Conservation (phyloP, 2,797 vertebrate genomes). For the Myotis myotis region DNA sequence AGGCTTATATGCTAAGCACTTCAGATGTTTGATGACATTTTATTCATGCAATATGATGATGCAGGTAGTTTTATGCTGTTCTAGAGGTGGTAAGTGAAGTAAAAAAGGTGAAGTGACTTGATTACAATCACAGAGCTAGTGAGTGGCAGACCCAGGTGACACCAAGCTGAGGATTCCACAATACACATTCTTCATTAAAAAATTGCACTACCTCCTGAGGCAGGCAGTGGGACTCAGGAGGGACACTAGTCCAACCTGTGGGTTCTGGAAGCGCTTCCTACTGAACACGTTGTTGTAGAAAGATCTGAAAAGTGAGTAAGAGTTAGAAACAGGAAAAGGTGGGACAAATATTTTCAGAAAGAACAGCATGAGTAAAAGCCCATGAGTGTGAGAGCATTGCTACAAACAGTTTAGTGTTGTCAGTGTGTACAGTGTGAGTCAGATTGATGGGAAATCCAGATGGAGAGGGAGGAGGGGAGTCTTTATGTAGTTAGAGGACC, state of each 20-base stretch:
- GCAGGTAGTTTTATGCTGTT: background rate
- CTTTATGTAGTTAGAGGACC: too few relatives aligned
- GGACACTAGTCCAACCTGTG: background rate
- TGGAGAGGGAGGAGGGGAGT: background rate
- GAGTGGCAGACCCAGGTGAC: background rate
- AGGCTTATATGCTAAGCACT: background rate
- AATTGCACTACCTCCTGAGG: background rate
- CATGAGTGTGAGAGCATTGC: background rate
- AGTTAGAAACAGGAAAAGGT: background rate
- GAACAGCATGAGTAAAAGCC: background rate
- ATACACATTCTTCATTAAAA: background rate
- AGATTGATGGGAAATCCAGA: background rate
- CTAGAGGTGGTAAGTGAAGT: background rate
- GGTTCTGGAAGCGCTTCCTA: background rate
- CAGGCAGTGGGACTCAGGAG: background rate
- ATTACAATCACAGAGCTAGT: background rate
- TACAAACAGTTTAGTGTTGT: background rate
- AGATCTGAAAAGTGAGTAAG: background rate
- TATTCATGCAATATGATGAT: background rate
- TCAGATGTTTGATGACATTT: background rate
- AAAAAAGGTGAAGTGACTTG: background rate
- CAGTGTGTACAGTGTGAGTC: background rate
- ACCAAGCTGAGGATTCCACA: background rate
- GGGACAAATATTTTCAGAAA: background rate
- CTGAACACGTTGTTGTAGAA: background rate